Conservation (phyloP, 2,888 invertebrate species). For the Koerneria pararmatus region DNA sequence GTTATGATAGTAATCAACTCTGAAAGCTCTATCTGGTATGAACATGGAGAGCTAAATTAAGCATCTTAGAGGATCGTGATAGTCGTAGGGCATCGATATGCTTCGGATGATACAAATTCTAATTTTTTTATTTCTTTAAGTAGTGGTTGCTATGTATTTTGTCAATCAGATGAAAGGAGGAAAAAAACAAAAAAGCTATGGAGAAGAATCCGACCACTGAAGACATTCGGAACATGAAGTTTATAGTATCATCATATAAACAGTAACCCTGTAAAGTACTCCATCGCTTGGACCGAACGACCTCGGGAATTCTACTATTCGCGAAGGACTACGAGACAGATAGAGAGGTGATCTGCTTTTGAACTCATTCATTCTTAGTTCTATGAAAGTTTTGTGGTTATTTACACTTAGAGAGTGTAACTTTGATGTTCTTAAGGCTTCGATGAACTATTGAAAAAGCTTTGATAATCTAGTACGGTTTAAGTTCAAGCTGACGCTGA, state of each 20-base stretch:
- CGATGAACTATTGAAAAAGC: neutral
- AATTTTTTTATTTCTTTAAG: neutral
- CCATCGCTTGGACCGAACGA: slow-evolving; percentile 74
- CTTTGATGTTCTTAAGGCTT: too few species aligned
- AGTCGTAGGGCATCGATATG: too few species aligned
- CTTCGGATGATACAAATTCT: too few species aligned
- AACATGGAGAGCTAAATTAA: too few species aligned
- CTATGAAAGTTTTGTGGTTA: neutral
- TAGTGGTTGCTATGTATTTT: neutral
- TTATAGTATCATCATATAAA: too few species aligned
- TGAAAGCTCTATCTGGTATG: too few species aligned
- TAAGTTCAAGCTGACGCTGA: slow-evolving; percentile 87
- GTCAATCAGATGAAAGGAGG: neutral
- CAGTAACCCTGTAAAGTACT: slow-evolving; percentile 40
- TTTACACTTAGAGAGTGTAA: neutral
- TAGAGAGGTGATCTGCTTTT: slow-evolving; percentile 66
- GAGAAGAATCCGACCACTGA: too few species aligned
- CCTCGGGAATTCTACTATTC: slow-evolving; percentile 86
- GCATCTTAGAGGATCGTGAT: too few species aligned
- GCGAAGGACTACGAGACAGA: slow-evolving; percentile 89
- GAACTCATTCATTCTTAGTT: neutral
- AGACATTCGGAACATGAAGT: too few species aligned
- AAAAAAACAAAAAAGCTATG: too few species aligned
- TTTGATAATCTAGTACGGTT: slow-evolving; percentile 14
- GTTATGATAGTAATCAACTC: too few species aligned